phyloP scores from a whole-genome alignment of 2,888 invertebrate species.

The Thymelicus lineola region DNA sequence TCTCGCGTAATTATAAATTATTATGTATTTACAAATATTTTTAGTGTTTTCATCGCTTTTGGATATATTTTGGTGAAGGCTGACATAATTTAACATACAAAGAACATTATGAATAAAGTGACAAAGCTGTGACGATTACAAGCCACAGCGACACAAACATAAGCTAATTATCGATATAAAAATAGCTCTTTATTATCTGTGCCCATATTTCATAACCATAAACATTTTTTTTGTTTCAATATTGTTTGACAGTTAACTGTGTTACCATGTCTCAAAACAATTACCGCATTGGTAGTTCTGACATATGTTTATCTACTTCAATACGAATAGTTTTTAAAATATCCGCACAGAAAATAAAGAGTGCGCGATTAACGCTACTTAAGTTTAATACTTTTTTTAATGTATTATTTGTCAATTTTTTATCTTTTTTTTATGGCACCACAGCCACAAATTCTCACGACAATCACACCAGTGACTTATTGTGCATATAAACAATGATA shows the following conservation, averaged over 20 bases:
- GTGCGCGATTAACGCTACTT: conserved; percentile 67
- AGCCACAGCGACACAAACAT: conserved; percentile 67
- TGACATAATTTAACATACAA: conserved; percentile 65
- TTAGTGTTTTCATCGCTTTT: conserved; percentile 14
- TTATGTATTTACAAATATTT: conserved; percentile 7
- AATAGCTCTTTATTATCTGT: conserved; percentile 59
- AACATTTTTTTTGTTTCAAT: neutral
- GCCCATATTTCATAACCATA: conserved; percentile 49
- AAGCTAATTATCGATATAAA: conserved; percentile 72
- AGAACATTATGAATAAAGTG: conserved; percentile 73
- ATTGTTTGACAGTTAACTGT: conserved; percentile 1
- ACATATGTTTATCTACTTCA: neutral
- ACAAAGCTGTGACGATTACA: conserved; percentile 63
- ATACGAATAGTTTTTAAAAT: conserved; percentile 6
- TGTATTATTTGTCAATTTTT: conserved; percentile 82
- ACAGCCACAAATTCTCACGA: conserved; percentile 70
- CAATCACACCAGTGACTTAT: conserved; percentile 60
- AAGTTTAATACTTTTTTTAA: conserved; percentile 79
- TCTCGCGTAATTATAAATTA: neutral
- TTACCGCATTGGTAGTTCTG: conserved; percentile 29
- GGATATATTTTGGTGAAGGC: conserved; percentile 44
- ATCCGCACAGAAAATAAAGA: conserved; percentile 45
- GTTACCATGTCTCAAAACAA: conserved; percentile 32
- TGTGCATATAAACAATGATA: conserved; percentile 63
- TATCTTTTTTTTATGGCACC: conserved; percentile 78